phyloP scores from a whole-genome alignment of 2,113 vertebrate species.

The Cynocephalus volans region DNA sequence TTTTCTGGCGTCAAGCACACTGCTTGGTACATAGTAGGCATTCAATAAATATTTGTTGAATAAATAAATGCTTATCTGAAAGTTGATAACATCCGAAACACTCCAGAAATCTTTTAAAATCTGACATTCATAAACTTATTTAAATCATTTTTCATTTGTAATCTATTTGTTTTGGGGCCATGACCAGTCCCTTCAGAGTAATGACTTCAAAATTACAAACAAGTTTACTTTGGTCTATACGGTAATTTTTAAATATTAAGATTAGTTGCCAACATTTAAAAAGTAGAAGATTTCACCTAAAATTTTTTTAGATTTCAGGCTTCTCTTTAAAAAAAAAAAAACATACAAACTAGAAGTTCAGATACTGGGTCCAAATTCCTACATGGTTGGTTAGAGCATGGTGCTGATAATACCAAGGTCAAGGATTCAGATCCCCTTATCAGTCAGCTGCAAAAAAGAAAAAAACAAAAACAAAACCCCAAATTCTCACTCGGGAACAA shows the following conservation, averaged over 20 bases:
- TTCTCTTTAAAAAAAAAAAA: not conserved
- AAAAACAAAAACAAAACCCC: not conserved
- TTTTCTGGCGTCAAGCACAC: not conserved
- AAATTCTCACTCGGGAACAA: not conserved
- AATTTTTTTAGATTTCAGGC: conserved; percentile 13
- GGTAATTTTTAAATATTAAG: not conserved
- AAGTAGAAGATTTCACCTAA: not conserved
- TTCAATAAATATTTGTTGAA: conserved; percentile 2
- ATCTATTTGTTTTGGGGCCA: conserved; percentile 22
- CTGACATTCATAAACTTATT: not conserved
- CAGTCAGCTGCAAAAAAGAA: too few species aligned
- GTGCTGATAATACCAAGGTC: too few species aligned
- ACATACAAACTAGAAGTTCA: not conserved
- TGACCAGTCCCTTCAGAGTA: not conserved
- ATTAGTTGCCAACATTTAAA: conserved; percentile 38
- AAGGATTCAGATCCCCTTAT: too few species aligned
- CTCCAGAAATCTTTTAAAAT: conserved; percentile 24
- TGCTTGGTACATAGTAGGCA: not conserved
- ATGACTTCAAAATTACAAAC: conserved; percentile 50
- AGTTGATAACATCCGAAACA: not conserved
- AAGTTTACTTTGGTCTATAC: not conserved
- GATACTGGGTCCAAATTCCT: not conserved
- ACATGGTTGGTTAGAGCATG: too few species aligned
- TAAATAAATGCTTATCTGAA: conserved; percentile 38
- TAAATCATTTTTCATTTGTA: conserved; percentile 22